These are phyloP conservation scores for Synanthedon myopaeformis DNA, from an alignment of 2,888 invertebrate genomes.

Conservation along the genomic window DNA sequence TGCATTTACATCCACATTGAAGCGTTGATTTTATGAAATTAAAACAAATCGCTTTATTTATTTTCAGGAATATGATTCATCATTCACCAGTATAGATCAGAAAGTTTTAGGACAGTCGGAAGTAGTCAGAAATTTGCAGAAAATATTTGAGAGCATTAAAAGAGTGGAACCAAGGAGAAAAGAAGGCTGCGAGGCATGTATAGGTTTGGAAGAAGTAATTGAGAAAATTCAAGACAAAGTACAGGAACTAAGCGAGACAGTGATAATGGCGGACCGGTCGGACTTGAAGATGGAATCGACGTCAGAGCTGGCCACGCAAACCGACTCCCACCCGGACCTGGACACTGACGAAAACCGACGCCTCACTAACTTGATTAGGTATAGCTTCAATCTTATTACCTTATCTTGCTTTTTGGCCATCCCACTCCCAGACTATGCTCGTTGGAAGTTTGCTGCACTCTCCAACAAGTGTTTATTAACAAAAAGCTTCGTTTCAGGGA, in stretches of 20 bases:
- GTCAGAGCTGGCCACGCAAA: slow-evolving; percentile 1
- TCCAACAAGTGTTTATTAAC: too few relatives aligned
- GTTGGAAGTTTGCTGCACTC: too few relatives aligned
- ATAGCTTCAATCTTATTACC: too few relatives aligned
- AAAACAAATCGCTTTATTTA: not conserved
- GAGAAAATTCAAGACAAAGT: slow-evolving; percentile 5
- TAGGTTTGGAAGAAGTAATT: slow-evolving; percentile 5
- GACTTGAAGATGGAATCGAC: not conserved
- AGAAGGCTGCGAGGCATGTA: slow-evolving; percentile 6
- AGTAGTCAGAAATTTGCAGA: slow-evolving; percentile 9
- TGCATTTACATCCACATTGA: too few relatives aligned
- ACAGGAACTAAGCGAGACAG: slow-evolving; percentile 5
- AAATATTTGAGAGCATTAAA: not conserved
- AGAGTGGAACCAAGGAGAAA: not conserved
- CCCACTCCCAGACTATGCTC: too few relatives aligned
- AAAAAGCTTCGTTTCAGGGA: slow-evolving; percentile 73
- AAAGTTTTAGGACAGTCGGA: slow-evolving; percentile 14
- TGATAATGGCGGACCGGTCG: slow-evolving; percentile 2
- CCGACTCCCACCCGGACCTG: slow-evolving; percentile 7
- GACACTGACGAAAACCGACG: not conserved
- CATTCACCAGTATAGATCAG: slow-evolving; percentile 22
- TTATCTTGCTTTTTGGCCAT: too few relatives aligned
- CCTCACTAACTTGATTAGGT: not conserved
- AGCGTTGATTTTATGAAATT: too few relatives aligned
- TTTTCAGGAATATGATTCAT: slow-evolving; percentile 29